These are phyloP conservation scores for Hemiprocne comata DNA, from an alignment of 2,113 vertebrate genomes.

Conservation along the genomic window DNA sequence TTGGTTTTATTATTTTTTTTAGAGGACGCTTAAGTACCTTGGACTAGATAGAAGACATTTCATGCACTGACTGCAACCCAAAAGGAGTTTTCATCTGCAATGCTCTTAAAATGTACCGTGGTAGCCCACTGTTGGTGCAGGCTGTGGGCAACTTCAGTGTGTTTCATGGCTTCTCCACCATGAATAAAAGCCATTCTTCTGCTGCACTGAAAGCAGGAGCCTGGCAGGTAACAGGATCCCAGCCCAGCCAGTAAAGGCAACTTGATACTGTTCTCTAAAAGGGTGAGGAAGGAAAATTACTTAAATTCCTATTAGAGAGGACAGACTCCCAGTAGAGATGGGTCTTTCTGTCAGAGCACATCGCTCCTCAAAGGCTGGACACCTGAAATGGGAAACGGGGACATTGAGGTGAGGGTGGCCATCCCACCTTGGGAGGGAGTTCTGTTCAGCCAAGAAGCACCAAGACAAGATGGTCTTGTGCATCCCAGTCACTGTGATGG, in stretches of 20 bases:
- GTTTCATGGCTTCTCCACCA: not conserved
- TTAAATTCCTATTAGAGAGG: not conserved
- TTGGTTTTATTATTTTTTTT: not conserved
- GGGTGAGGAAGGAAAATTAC: not conserved
- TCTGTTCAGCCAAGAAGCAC: not conserved
- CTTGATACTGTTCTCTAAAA: not conserved
- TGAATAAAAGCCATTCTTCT: constrained; percentile 17
- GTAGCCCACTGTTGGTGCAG: not conserved
- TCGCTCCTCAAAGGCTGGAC: not conserved
- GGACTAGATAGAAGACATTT: not conserved
- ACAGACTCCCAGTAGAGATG: not conserved
- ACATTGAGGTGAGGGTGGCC: not conserved
- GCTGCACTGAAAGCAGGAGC: not conserved
- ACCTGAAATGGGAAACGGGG: rapidly evolving
- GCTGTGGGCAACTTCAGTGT: not conserved
- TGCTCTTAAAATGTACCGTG: not conserved
- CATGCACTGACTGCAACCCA: not conserved
- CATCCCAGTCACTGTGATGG: no score
- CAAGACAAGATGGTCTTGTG: rapidly evolving
- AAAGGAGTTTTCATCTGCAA: not conserved
- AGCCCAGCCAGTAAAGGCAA: not conserved
- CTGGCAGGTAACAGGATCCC: not conserved
- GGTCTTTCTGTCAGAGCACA: not conserved
- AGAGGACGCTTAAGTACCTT: not conserved
- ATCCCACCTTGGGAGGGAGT: not conserved